A percentile compares a stretch with the other conserved stretches of the same genome.
phyloP scores from a whole-genome alignment of 1,140 invertebrate species.

The Anagrus nilaparvatae region DNA sequence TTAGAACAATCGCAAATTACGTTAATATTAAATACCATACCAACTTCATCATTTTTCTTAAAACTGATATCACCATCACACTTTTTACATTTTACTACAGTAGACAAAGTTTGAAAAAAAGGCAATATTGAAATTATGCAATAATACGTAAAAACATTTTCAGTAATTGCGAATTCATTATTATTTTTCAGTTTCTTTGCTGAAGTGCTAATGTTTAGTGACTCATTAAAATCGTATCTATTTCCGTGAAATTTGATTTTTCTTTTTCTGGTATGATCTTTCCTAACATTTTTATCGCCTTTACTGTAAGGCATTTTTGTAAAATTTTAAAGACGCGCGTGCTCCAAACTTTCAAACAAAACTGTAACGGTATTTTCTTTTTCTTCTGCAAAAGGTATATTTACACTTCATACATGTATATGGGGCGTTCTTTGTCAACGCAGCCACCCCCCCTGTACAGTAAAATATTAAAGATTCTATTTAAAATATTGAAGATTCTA shows the following conservation, averaged over 20 bases:
- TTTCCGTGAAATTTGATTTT: conserved; percentile 9
- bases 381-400: too few relatives aligned
- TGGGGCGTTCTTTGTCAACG: too few relatives aligned
- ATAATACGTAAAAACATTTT: neutral
- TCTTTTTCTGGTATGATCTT: neutral
- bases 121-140: conserved; percentile 3
- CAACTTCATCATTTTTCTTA: neutral
- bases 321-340: too few relatives aligned
- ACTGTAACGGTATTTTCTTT: too few relatives aligned
- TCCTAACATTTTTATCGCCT: neutral
- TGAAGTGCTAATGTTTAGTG: conserved; percentile 1
- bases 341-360: too few relatives aligned
- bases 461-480: too few relatives aligned
- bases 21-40: neutral
- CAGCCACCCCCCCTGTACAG: too few relatives aligned
- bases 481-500: too few relatives aligned
- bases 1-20: conserved; percentile 3
- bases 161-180: conserved; percentile 1
- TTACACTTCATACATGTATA: too few relatives aligned
- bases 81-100: conserved; percentile 2
- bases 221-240: conserved; percentile 4
- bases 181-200: neutral
- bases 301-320: conserved; percentile 5
- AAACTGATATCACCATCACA: conserved; percentile 6
- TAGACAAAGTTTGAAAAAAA: conserved; percentile 4